Evolutionary conservation across 2,113 vertebrate species (phyloP).

Genomic region (Catharus fuscescens): DNA sequence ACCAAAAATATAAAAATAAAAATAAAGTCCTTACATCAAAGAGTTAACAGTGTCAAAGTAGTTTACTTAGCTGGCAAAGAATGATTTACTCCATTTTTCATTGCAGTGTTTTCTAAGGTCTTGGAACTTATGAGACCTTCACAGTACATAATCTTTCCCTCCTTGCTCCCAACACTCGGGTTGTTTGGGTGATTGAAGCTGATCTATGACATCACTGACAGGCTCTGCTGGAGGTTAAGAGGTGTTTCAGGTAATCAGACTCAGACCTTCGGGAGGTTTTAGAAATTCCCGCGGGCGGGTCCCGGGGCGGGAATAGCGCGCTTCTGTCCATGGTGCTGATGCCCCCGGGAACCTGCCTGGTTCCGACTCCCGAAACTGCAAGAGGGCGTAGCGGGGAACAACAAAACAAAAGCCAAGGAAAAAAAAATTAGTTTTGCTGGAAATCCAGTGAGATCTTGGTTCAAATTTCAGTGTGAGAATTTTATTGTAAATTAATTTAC

Average conservation of each 20-base stretch:
- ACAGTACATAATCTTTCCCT: background rate
- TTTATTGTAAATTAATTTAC: background rate
- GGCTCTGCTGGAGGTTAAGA: background rate
- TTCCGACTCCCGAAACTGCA: rapidly evolving
- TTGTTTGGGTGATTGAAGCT: background rate
- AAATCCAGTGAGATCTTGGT: background rate
- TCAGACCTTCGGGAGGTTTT: background rate
- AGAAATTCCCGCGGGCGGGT: rapidly evolving
- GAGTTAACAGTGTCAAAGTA: background rate
- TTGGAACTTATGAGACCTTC: background rate
- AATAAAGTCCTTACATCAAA: background rate
- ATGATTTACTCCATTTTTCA: background rate
- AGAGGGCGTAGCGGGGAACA: rapidly evolving
- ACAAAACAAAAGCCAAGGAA: background rate
- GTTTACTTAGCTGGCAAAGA: background rate
- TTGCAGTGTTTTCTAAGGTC: background rate
- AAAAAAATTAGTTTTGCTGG: background rate
- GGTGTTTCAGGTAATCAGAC: background rate
- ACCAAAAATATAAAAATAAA: background rate
- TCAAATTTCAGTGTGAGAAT: background rate
- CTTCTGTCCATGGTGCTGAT: slow-evolving; percentile 69
- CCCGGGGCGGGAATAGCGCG: rapidly evolving
- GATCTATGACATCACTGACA: background rate
- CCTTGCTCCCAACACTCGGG: background rate
- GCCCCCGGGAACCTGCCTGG: rapidly evolving